A percentile compares a stretch with the other conserved stretches of the same genome.
Evolutionary conservation across 1,140 invertebrate species (phyloP).

Genomic region (Belonocnema kinseyi): DNA sequence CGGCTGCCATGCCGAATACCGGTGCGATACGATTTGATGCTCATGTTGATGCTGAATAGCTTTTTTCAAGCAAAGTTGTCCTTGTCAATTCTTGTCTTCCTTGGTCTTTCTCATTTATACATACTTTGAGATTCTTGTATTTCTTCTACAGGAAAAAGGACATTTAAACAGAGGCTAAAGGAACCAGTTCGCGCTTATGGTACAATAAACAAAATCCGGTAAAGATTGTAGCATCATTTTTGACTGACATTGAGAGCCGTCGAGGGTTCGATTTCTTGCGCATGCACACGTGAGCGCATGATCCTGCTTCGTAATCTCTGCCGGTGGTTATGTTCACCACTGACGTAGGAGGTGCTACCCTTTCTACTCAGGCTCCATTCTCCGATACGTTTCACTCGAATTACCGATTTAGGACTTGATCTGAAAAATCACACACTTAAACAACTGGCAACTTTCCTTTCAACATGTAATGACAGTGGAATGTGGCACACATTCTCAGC

Average conservation of each 20-base stretch:
- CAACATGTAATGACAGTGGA: slow-evolving; percentile 14
- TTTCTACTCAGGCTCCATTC: background rate
- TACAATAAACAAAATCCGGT: no score
- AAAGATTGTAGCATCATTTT: no score
- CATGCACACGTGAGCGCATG: slow-evolving; percentile 36
- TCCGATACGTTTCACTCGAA: slow-evolving; percentile 21
- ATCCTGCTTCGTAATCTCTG: slow-evolving; percentile 48
- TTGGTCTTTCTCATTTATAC: no score
- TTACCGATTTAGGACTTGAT: slow-evolving; percentile 30
- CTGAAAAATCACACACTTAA: slow-evolving; percentile 24
- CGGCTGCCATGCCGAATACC: background rate
- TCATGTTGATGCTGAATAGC: no score
- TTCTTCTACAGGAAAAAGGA: no score
- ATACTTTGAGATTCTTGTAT: no score
- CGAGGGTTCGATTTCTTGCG: background rate
- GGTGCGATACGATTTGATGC: background rate
- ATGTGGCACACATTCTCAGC: slow-evolving; percentile 27
- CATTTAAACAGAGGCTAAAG: no score
- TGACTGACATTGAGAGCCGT: no score
- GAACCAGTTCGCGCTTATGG: no score
- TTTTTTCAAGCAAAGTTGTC: no score
- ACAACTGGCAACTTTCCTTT: slow-evolving; percentile 27
- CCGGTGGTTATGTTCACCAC: slow-evolving; percentile 43
- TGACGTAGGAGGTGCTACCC: slow-evolving; percentile 23
- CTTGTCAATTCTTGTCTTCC: no score